Conservation (phyloP, 2,113 vertebrate species). For the Ahaetulla prasina region DNA sequence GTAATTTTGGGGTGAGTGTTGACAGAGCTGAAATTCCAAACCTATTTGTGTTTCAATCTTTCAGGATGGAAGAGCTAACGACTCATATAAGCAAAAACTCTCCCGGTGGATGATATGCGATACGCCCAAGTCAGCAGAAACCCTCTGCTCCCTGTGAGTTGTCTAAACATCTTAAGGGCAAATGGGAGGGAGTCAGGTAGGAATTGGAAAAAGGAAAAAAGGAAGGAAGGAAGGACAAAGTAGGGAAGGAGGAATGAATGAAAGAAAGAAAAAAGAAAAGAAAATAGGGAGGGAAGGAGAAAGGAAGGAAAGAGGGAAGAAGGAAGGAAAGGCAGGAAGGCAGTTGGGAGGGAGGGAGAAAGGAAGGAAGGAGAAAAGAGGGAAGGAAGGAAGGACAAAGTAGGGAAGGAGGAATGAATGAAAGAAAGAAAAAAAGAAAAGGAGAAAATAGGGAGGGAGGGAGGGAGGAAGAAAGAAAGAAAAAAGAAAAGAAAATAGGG, state of each 20-base stretch:
- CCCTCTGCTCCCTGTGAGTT: background rate
- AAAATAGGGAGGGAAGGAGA: no score
- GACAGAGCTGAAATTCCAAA: background rate
- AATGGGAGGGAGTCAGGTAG: background rate
- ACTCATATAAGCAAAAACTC: background rate
- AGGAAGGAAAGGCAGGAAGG: no score
- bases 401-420: no score
- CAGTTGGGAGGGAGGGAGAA: no score
- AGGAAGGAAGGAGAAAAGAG: no score
- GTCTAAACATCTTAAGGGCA: background rate
- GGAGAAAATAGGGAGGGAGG: no score
- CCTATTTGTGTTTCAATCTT: background rate
- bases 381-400: no score
- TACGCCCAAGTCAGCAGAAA: background rate
- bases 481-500: accelerated
- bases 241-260: accelerated
- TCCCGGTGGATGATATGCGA: background rate
- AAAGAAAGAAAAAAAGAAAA: no score
- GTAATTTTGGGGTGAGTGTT: background rate
- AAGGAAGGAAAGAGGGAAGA: no score
- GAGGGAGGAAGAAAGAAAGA: background rate
- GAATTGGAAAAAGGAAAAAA: no score
- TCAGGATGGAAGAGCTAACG: background rate
- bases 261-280: no score
- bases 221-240: accelerated